Evolutionary conservation across 2,888 invertebrate genomes (phyloP), one percentile per base, ranked within the genome.

Genomic region (Chrysolina americana): DNA sequence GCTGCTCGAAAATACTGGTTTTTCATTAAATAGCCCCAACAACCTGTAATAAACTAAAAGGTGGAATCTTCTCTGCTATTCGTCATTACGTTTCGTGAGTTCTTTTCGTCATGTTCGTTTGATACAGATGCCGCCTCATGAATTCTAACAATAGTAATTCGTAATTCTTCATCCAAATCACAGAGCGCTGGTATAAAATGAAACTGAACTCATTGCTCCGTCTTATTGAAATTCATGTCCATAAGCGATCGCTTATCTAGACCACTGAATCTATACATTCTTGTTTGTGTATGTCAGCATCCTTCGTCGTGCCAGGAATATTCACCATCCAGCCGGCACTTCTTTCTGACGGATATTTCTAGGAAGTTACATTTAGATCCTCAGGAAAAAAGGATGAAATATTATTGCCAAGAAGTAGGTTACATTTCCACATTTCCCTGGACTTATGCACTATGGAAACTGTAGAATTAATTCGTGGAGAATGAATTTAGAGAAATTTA

Each of bases 221-320:
- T 36, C 71, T 71, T 47, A 56, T 66, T 66, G 63, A 72, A 63
- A 72, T 72, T 72, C 71, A 71, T 72, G 62, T 72, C 72, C 56
- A 68, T 68, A 63, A 70, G 47, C 36, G 13, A 36, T 48, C 63
- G 68, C 62, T 68, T 68, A 68, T 72, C 72, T 68, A 56, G 64
- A 62, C 68, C 68, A 56, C 62, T 68, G 63, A 68, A 72, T 72
- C 72, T 72, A 72, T 72, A 68, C 63, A 65, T 72, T 72, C 68
- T 59, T 62, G 72, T 72, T 72, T 68, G 68, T 72, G 62, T 50
- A 50, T 63, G 68, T 68, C 72, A 66, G 68, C 68, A 72, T 72
- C 68, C 50, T 50, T 28, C 41, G 41, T 63, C 72, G 68, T 72
- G 68, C 72, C 63, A 48, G 48, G 68, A 72, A 72, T 72, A 72